These are phyloP conservation scores for Dinocampus coccinellae DNA, from an alignment of 2,888 invertebrate genomes.

Conservation along the genomic window DNA sequence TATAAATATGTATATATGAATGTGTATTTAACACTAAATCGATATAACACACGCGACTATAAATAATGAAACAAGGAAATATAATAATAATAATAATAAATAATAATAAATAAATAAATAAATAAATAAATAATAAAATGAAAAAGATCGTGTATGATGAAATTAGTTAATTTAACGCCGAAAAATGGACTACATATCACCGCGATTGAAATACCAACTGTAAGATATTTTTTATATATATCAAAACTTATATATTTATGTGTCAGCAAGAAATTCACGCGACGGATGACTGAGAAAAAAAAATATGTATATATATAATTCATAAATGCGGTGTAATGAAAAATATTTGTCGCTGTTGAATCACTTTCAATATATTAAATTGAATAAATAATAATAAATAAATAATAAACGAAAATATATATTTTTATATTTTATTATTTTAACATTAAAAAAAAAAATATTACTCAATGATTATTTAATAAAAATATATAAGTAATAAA, in stretches of 20 bases:
- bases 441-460: too few relatives aligned
- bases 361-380: not conserved
- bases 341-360: not conserved
- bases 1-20: not conserved
- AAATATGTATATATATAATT: not conserved
- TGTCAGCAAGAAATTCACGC: not conserved
- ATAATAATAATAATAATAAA: too few relatives aligned
- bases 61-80: not conserved
- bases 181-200: not conserved
- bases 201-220: not conserved
- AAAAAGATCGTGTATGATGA: constrained; percentile 11
- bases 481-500: too few relatives aligned
- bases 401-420: too few relatives aligned
- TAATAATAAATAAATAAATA: too few relatives aligned
- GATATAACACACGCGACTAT: not conserved
- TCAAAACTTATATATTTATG: not conserved
- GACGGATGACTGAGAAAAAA: not conserved
- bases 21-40: not conserved
- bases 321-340: not conserved
- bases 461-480: too few relatives aligned
- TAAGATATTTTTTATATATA: not conserved
- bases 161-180: constrained; percentile 1
- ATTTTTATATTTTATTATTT: not conserved
- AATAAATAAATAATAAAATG: not conserved
- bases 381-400: too few relatives aligned